These are phyloP conservation scores for Wiebesia pumilae DNA, from an alignment of 1,140 invertebrate genomes.

Conservation along the genomic window DNA sequence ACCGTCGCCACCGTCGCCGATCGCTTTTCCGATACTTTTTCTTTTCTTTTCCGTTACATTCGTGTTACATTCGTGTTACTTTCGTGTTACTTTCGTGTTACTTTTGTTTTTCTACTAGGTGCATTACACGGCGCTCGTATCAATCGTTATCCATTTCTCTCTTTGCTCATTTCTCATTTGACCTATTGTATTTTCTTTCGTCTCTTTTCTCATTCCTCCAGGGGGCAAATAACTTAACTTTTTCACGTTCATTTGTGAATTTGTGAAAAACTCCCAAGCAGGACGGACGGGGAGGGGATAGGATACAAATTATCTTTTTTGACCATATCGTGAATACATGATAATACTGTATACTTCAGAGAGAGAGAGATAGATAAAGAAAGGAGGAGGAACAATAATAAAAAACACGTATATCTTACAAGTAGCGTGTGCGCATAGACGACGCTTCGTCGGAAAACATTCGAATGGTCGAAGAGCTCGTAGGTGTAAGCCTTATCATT, in stretches of 20 bases:
- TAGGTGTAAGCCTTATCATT: not conserved
- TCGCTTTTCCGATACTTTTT: not conserved
- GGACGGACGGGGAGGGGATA: slow-evolving; percentile 65
- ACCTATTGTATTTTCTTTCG: slow-evolving; percentile 67
- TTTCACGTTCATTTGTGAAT: no score
- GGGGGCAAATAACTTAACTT: slow-evolving; percentile 54
- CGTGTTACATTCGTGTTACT: no score
- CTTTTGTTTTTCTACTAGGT: no score
- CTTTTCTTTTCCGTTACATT: no score
- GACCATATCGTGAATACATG: slow-evolving; percentile 40
- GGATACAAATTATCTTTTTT: slow-evolving; percentile 61
- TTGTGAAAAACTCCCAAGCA: slow-evolving; percentile 60
- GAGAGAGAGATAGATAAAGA: slow-evolving; percentile 52
- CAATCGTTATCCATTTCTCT: slow-evolving; percentile 52
- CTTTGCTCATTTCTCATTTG: slow-evolving; percentile 44
- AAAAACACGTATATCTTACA: slow-evolving; percentile 6
- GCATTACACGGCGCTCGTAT: not conserved
- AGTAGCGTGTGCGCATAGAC: not conserved
- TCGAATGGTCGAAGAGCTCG: not conserved
- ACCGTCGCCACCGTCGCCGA: no score
- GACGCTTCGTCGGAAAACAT: not conserved
- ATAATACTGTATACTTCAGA: slow-evolving; percentile 56
- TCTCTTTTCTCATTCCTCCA: slow-evolving; percentile 50
- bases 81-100: not conserved
- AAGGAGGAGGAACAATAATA: slow-evolving; percentile 43